phyloP scores from a whole-genome alignment of 1,140 invertebrate genomes.

The Ostrea edulis region DNA sequence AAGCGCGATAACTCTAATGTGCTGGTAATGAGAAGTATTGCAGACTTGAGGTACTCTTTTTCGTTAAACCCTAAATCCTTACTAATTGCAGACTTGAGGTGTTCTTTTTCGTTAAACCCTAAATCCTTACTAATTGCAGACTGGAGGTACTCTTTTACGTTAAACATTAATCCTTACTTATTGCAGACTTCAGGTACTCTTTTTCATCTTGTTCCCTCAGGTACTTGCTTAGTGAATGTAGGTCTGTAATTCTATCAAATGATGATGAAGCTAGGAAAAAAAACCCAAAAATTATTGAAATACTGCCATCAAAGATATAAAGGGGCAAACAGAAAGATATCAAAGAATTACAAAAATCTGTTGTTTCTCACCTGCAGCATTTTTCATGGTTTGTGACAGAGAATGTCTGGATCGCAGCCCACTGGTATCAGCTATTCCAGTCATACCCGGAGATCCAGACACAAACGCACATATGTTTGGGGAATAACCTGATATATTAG shows the following conservation, averaged over 20 bases:
- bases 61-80: too few species aligned
- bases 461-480: background rate
- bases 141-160: too few species aligned
- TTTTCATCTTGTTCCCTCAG: conserved; percentile 72
- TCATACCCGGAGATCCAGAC: conserved; percentile 42
- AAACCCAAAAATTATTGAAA: background rate
- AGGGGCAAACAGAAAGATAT: background rate
- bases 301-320: background rate
- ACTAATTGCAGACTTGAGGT: too few species aligned
- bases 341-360: background rate
- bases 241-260: conserved; percentile 66
- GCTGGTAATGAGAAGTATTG: too few species aligned
- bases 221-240: conserved; percentile 64
- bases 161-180: conserved; percentile 68
- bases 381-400: conserved; percentile 46
- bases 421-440: conserved; percentile 44
- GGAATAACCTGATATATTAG: conserved; percentile 32
- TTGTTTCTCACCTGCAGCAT: conserved; percentile 44
- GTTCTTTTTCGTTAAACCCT: too few species aligned
- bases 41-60: too few species aligned
- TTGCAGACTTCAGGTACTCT: conserved; percentile 59
- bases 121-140: too few species aligned
- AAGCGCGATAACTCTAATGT: too few species aligned
- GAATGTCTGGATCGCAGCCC: conserved; percentile 45
- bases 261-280: conserved; percentile 54